These are phyloP conservation scores for Rhinoptilus africanus DNA, from an alignment of 2,113 vertebrate species.

Conservation along the genomic window DNA sequence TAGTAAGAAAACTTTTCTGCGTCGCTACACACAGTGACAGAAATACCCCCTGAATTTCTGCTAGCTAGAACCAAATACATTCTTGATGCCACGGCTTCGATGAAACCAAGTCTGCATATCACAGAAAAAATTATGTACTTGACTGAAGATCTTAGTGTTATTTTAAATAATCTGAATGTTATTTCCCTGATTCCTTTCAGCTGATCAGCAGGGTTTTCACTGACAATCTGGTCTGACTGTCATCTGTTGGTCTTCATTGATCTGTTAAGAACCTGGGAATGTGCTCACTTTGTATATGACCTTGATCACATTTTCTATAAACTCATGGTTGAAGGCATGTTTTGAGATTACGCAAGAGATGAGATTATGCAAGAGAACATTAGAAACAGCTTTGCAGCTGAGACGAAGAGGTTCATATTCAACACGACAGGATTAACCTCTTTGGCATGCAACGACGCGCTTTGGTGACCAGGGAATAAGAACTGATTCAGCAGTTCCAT, in stretches of 20 bases:
- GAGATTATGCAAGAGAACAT: background rate
- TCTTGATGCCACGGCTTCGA: background rate
- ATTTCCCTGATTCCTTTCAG: background rate
- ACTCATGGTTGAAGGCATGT: background rate
- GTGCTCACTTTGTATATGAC: accelerated
- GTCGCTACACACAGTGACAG: background rate
- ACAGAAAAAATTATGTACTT: background rate
- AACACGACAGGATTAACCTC: background rate
- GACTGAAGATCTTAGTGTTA: background rate
- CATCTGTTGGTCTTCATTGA: background rate
- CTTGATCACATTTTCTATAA: background rate
- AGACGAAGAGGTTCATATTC: background rate
- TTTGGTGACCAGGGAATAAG: background rate
- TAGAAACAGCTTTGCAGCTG: background rate
- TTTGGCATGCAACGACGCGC: background rate
- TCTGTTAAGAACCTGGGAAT: background rate
- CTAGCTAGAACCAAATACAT: background rate
- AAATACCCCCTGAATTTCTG: background rate
- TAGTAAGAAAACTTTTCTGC: background rate
- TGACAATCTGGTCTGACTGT: background rate
- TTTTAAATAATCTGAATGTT: background rate
- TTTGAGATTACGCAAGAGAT: background rate
- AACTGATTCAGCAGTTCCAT: conserved; percentile 7
- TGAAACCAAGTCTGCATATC: background rate
- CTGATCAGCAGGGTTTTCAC: background rate